Conservation (phyloP, 2,113 vertebrate species). For the Muntiacus reevesi region DNA sequence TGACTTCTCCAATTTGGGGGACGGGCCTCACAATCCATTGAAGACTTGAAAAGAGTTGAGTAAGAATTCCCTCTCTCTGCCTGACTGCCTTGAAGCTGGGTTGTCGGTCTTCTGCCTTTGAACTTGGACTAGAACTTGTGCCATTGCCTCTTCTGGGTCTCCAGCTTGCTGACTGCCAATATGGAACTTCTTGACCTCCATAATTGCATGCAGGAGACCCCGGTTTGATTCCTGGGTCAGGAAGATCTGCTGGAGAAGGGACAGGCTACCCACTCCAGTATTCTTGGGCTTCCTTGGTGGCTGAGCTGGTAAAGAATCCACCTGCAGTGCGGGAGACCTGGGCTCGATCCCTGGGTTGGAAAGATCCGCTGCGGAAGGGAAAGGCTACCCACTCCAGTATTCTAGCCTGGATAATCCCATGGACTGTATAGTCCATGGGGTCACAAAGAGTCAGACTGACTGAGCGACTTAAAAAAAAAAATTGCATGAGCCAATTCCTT, state of each 20-base stretch:
- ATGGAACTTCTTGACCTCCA: neutral
- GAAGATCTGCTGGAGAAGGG: neutral
- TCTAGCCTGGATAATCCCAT: neutral
- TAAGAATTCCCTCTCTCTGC: neutral
- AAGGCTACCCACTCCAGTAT: neutral
- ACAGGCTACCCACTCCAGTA: neutral
- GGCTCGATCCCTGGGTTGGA: neutral
- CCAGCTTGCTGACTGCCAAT: neutral
- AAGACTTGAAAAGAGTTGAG: neutral
- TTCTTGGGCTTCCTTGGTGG: neutral
- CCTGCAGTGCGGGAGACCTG: neutral
- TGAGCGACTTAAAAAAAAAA: neutral
- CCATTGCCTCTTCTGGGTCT: neutral
- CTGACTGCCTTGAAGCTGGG: neutral
- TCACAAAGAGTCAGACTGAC: neutral
- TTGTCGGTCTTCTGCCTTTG: neutral
- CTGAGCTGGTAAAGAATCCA: neutral
- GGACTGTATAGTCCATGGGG: neutral
- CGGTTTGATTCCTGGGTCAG: neutral
- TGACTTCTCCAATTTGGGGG: neutral
- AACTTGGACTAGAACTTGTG: neutral
- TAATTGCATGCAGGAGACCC: neutral
- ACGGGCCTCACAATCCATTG: neutral
- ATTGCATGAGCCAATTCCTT: neutral
- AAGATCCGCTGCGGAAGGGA: neutral